Conservation (phyloP, 92 coral and sea anemone genomes). For the Desmophyllum pertusum region DNA sequence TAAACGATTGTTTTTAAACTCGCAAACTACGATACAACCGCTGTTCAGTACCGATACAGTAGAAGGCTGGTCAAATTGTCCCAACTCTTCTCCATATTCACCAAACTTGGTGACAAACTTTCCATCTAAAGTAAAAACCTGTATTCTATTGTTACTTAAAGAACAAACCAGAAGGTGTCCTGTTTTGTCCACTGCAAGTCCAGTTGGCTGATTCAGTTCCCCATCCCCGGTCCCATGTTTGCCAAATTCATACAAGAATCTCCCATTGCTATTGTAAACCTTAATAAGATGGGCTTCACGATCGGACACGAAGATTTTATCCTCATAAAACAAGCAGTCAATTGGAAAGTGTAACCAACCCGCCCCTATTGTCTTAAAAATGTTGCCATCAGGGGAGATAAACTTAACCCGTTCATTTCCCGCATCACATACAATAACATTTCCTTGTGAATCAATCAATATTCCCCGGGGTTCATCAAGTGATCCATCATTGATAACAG, state of each 20-base stretch:
- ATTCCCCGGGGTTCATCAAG: constrained; percentile 6
- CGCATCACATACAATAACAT: background rate
- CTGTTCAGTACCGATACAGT: too few relatives aligned
- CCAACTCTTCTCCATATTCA: constrained; percentile 19
- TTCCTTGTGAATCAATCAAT: constrained; percentile 4
- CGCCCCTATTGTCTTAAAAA: constrained; percentile 12
- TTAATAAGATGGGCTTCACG: background rate
- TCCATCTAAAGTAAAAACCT: constrained; percentile 39
- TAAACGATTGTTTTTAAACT: too few relatives aligned
- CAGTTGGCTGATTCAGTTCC: constrained; percentile 18
- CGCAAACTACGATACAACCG: too few relatives aligned
- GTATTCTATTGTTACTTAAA: too few relatives aligned
- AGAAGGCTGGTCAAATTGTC: constrained; percentile 26
- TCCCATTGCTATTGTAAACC: constrained; percentile 26
- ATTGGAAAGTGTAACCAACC: constrained; percentile 20
- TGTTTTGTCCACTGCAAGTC: constrained; percentile 46
- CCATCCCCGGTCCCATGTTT: constrained; percentile 20
- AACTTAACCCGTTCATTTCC: background rate
- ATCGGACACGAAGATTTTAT: constrained; percentile 51
- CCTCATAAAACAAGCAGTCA: constrained; percentile 39
- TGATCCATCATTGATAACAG: background rate
- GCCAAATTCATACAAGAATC: constrained; percentile 32
- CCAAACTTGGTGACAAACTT: constrained; percentile 43
- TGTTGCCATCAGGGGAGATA: background rate
- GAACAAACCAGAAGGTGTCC: constrained; percentile 47